Evolutionary conservation across 2,113 vertebrate genomes (phyloP).

Genomic region (Syngnathus scovelli): DNA sequence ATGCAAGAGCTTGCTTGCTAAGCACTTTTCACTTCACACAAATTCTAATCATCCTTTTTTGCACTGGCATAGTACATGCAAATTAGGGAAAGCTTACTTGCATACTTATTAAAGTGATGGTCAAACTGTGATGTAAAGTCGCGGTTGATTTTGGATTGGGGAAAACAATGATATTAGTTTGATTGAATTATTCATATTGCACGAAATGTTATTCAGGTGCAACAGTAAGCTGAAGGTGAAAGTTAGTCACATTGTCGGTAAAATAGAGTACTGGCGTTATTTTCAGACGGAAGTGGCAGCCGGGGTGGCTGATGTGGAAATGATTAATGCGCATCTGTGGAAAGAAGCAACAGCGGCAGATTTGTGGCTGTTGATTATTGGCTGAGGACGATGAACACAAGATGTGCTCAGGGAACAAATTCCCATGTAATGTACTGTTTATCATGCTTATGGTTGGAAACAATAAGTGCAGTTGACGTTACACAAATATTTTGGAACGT

Average conservation of each 20-base stretch:
- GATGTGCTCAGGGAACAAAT: neutral
- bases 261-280: neutral
- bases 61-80: neutral
- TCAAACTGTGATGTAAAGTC: neutral
- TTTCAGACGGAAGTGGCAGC: conserved; percentile 2
- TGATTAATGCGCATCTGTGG: conserved; percentile 31
- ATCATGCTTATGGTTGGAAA: neutral
- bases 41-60: neutral
- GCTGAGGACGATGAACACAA: conserved; percentile 12
- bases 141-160: neutral
- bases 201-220: conserved; percentile 11
- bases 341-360: conserved; percentile 6
- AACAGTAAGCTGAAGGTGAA: conserved; percentile 19
- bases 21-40: conserved; percentile 2
- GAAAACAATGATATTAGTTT: neutral
- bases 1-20: neutral
- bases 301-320: conserved; percentile 20
- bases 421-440: neutral
- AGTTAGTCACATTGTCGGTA: conserved; percentile 11
- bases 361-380: conserved; percentile 10
- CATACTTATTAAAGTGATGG: neutral
- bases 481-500: neutral
- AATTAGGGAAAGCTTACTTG: neutral
- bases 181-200: conserved; percentile 34
- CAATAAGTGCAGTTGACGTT: neutral